Evolutionary conservation across 2,888 invertebrate genomes (phyloP).

Genomic region (Corbicula japonica): DNA sequence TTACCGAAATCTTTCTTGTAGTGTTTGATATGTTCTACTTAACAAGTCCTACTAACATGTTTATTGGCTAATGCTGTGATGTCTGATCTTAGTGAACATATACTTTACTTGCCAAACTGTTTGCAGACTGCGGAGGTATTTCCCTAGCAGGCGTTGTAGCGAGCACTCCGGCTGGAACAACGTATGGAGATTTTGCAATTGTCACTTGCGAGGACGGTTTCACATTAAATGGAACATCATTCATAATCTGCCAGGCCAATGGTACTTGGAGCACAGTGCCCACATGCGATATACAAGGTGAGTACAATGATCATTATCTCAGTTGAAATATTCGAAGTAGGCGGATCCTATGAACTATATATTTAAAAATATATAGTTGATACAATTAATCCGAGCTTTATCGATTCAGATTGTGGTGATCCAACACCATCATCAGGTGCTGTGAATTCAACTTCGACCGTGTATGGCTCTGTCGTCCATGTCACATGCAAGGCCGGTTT

Average conservation of each 20-base stretch:
- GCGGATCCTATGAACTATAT: too few species aligned
- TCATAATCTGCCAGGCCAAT: conserved; percentile 26
- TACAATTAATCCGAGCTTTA: too few species aligned
- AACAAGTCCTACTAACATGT: too few species aligned
- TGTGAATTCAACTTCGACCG: background rate
- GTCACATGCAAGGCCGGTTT: background rate
- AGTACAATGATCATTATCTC: background rate
- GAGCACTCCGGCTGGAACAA: conserved; percentile 27
- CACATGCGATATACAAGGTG: too few species aligned
- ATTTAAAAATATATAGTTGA: too few species aligned
- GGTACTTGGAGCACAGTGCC: conserved; percentile 29
- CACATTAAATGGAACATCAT: conserved; percentile 9
- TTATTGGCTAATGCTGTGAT: too few species aligned
- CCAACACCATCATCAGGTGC: background rate
- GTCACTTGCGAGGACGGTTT: conserved; percentile 47
- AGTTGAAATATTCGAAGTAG: too few species aligned
- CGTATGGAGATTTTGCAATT: conserved; percentile 11
- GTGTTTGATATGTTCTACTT: too few species aligned
- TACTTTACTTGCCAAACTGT: too few species aligned
- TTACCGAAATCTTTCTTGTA: too few species aligned
- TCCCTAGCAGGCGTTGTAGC: conserved; percentile 25
- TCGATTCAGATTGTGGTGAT: background rate
- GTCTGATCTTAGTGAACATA: too few species aligned
- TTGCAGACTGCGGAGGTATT: conserved; percentile 39
- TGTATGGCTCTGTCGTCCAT: background rate